Base-by-base conservation (phyloP, 1,140 invertebrate genomes). In the Bacillus rossius region DNA sequence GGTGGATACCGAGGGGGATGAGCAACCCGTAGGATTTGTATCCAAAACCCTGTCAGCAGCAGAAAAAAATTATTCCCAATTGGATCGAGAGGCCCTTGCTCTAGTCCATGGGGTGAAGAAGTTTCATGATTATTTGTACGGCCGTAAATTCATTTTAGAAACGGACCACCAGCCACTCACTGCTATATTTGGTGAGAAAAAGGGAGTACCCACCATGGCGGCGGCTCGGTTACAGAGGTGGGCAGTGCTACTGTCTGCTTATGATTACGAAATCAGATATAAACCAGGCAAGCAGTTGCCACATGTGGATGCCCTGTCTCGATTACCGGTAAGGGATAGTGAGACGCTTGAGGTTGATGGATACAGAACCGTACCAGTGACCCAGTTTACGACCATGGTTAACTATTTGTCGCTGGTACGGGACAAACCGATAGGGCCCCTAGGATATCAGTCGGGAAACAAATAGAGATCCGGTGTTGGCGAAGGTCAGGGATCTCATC, bases 81-180 rank as follows among this genome's bases (percentile, higher is more conserved):
- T 78, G 19, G 74, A 82, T 52, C 77, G 74, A 60, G 79, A 82
- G 65, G 72, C 71, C 16, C 56, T 77, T 8, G 67, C 69, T 5
- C 68, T 82, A 8, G 59, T 78, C 10, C 78, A 64, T 62, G 74
- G 67, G 8, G 66, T 81, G 10, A 71, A 73, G 55, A 77, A 73
- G 55, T 80, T 80, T 55, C 69, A 75, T 29, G 52, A 70, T 13
- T 81, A 75, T 55, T 45, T 81, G 3, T 76, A 67, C 66, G 80
- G 73, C 48, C 63, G 65, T 51, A 63, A 71, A 59, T 76, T 77
- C 60, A 51, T 61, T 10, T 66, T 79, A 16, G 58, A 65, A 16
- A 78, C 77, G 1, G 80, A 82, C 60, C 74, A 80, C 60, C 68
- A 75, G 55, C 77, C 79, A 5, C 61, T 82, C 16, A 49, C 75